Base-by-base conservation (phyloP, 2,113 vertebrate species). In the Pithys albifrons region DNA sequence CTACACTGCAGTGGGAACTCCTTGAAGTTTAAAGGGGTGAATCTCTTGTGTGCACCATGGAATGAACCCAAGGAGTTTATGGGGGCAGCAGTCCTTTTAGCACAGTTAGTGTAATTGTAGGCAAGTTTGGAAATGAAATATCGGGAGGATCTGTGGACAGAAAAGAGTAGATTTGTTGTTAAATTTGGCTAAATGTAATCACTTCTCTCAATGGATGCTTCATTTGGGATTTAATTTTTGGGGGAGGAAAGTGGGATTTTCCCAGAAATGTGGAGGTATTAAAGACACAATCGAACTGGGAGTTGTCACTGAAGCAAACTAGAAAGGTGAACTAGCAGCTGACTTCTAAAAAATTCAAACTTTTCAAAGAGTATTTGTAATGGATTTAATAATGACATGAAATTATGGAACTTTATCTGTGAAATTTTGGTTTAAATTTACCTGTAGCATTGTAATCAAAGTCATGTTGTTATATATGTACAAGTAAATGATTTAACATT, bases 1-100 rank as follows among this genome's bases (percentile, higher is more conserved):
- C 96, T 96, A 69, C 95, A 75, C 94, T 98, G 97, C 97, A 96
- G 10, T 91, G 90, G 96, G 96, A 98, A 97, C 96, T 90, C 97
- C 97, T 97, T 97, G 87, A 97, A 98, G 97, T 98, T 98, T 97
- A 98, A 98, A 98, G 93, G 52, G 88, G 97, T 96, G 51, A 83
- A 46, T 97, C 97, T 98, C 97, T 91, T 91, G 89, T 95, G 97
- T 96, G 83, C 77, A 37, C 45, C 91, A 62, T 94, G 74, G 91
- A 91, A 76, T 94, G 97, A 98, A 95, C 96, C 96, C 91, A 94
- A 97, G 95, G 94, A 98, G 92, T 96, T 97, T 91, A 95, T 94
- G 96, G 97, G 94, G 96, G 96, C 88, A 96, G 96, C 80, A 96
- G 70, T 93, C 95, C 85, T 96, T 66, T 97, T 94, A 96, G 92